Evolutionary conservation across 2,888 invertebrate species (phyloP).

Genomic region (Antheraea yamamai): DNA sequence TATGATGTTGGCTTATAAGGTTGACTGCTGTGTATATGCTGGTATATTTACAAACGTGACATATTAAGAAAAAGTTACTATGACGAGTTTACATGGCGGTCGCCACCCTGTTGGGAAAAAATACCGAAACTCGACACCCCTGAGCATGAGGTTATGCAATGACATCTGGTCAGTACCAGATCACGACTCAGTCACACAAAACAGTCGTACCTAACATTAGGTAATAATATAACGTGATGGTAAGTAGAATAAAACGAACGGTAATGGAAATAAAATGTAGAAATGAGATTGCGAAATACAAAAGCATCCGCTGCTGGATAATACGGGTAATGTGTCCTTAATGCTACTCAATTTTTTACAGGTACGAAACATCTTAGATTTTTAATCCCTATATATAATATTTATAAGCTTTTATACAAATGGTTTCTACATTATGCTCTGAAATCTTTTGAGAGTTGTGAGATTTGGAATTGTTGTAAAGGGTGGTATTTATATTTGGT

Average conservation of each 20-base stretch:
- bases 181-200: too few species aligned
- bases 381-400: slow-evolving; percentile 1
- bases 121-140: too few species aligned
- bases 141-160: too few species aligned
- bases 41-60: too few species aligned
- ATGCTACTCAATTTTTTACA: slow-evolving; percentile 2
- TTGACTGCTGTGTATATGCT: too few species aligned
- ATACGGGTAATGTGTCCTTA: slow-evolving; percentile 3
- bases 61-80: too few species aligned
- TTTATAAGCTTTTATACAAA: not conserved
- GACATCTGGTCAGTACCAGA: too few species aligned
- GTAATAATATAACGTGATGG: not conserved
- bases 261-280: slow-evolving; percentile 2
- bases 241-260: not conserved
- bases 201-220: too few species aligned
- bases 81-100: too few species aligned
- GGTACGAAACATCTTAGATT: not conserved
- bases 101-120: too few species aligned
- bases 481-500: not conserved
- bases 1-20: too few species aligned
- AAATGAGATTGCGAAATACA: not conserved
- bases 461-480: not conserved
- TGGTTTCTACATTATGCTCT: not conserved
- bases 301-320: not conserved
- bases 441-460: not conserved